Evolutionary conservation across 2,113 vertebrate genomes (phyloP), one percentile per base, ranked within the genome.

Genomic region (Ceratotherium simum): DNA sequence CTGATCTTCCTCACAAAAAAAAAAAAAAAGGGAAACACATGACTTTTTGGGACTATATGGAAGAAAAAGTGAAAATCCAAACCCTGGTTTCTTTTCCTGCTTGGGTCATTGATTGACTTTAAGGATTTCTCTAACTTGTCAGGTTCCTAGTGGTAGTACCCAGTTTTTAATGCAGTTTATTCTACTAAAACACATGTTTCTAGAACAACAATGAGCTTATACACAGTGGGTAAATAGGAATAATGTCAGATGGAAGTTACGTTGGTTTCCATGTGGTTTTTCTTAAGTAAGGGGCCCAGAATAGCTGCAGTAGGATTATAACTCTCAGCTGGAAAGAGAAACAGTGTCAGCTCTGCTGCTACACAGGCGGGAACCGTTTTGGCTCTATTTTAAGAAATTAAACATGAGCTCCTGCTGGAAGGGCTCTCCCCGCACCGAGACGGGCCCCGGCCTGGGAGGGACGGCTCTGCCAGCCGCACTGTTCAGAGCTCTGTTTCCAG

Each of bases 21-120:
- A 42, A 42, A 42, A 42, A 65, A 91, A 76, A 42, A 42, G 60
- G 33, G 64, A 31, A 97, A 27, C 29, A 56, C 0, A n/a, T 9
- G 33, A 42, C 79, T 87, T 78, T 81, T 25, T 23, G 78, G 78
- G 60, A 91, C 29, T 76, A 80, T n/a, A 14, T 56, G 21, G 23
- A 81, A 78, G 42, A 62, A 90, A 82, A 65, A 75, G 39, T 89
- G 58, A 88, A 95, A 96, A 60, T 67, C 65, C 4, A 88, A 29
- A 54, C 88, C 46, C 48, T 80, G 8, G 12, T 89, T 96, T 92
- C 36, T 31, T 6, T 91, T 64, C 17, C 5, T 54, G 27, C 18
- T 33, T 83, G 65, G 42, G 36, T 60, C 70, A 42, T 75, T 82
- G 64, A 81, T 93, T 95, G 90, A 65, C 48, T 92, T 64, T 29